Percentiles rank a stretch among this genome's conserved stretches.
Evolutionary conservation across 2,113 vertebrate species (phyloP).

Genomic region (Paracanthobrama guichenoti): DNA sequence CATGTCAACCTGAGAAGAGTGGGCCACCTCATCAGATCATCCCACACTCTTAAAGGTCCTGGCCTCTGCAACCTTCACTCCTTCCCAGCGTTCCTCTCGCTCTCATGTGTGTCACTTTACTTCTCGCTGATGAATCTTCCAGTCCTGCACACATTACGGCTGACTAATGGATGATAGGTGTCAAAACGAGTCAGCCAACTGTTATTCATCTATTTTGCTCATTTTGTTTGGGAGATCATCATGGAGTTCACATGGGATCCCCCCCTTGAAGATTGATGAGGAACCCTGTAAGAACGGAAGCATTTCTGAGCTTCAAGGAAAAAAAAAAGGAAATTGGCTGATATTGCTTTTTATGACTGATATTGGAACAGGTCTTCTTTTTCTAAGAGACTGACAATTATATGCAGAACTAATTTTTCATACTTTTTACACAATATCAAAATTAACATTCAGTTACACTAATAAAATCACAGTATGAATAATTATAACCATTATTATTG

Average conservation of each 20-base stretch:
- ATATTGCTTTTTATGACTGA: neutral
- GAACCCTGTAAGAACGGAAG: neutral
- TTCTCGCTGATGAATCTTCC: slow-evolving; percentile 17
- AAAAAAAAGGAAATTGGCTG: neutral
- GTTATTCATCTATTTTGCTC: slow-evolving; percentile 25
- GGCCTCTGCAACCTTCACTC: neutral
- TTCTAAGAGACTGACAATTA: too few species aligned
- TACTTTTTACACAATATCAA: too few species aligned
- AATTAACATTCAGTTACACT: too few species aligned
- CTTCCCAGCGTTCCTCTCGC: neutral
- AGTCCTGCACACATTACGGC: neutral
- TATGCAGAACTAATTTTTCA: too few species aligned
- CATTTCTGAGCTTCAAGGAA: neutral
- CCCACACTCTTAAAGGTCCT: slow-evolving; percentile 26
- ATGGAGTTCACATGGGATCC: slow-evolving; percentile 1
- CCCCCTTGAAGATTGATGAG: neutral
- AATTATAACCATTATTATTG: too few species aligned
- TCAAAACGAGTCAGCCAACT: slow-evolving; percentile 31
- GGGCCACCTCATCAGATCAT: neutral
- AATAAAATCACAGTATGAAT: too few species aligned
- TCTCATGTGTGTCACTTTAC: slow-evolving; percentile 3
- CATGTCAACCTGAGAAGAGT: neutral
- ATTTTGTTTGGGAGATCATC: slow-evolving; percentile 18
- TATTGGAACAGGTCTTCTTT: neutral
- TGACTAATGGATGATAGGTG: slow-evolving; percentile 35